Evolutionary conservation across 2,888 invertebrate species (phyloP).

Genomic region (Diadromus collaris): DNA sequence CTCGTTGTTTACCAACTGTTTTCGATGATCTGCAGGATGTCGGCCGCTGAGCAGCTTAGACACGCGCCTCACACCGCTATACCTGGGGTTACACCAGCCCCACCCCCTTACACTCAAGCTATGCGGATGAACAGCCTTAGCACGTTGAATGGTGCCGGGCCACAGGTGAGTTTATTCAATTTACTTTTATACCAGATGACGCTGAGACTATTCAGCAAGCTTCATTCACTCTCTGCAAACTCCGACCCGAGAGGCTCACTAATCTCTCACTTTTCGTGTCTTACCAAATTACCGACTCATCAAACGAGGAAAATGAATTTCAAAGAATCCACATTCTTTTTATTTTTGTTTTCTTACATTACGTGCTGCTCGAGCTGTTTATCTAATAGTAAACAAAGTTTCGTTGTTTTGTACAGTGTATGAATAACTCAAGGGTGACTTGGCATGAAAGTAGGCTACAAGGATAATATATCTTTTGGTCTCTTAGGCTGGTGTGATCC

Average conservation of each 20-base stretch:
- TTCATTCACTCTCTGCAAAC: conserved; percentile 5
- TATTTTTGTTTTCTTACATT: too few relatives aligned
- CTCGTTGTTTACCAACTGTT: conserved; percentile 61
- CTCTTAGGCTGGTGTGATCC: too few relatives aligned
- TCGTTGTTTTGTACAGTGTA: too few relatives aligned
- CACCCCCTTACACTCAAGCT: conserved; percentile 86
- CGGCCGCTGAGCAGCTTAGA: conserved; percentile 85
- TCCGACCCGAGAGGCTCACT: not conserved
- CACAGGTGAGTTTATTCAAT: conserved; percentile 79
- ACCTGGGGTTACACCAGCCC: conserved; percentile 90
- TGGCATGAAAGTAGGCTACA: not conserved
- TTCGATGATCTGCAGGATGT: conserved; percentile 80
- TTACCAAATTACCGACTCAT: not conserved
- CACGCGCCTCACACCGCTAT: conserved; percentile 82
- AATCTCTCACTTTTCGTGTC: not conserved
- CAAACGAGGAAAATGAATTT: not conserved
- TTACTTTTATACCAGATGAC: conserved; percentile 14
- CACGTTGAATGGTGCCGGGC: conserved; percentile 80
- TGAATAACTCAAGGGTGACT: too few relatives aligned
- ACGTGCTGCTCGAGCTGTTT: too few relatives aligned
- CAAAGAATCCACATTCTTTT: too few relatives aligned
- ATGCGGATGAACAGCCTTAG: conserved; percentile 81
- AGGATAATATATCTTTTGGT: not conserved
- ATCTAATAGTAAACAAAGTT: too few relatives aligned
- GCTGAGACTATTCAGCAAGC: not conserved